These are phyloP conservation scores for Neodiprion lecontei DNA, from an alignment of 1,140 invertebrate species.

Conservation along the genomic window DNA sequence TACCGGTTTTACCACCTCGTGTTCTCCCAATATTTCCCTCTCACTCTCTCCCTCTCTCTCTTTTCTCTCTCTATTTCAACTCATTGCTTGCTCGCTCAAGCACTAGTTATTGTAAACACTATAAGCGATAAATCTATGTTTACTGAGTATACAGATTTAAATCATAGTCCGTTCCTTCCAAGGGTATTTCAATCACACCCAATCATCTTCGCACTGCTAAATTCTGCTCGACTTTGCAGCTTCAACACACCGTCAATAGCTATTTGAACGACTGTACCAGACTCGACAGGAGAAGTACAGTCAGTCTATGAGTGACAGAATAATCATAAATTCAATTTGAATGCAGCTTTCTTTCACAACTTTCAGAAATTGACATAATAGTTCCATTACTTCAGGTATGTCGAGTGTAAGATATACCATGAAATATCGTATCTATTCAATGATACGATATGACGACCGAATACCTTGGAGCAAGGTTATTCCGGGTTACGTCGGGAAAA, in stretches of 20 bases:
- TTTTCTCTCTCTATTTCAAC: neutral
- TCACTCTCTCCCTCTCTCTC: neutral
- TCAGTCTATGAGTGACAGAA: slow-evolving; percentile 21
- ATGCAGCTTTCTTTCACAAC: neutral
- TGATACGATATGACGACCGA: slow-evolving; percentile 7
- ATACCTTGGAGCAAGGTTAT: slow-evolving; percentile 27
- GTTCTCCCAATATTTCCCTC: slow-evolving; percentile 8
- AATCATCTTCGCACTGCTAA: neutral
- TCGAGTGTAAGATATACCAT: neutral
- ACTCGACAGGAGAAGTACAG: slow-evolving; percentile 34
- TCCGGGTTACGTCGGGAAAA: slow-evolving; percentile 25
- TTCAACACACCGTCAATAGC: slow-evolving; percentile 29
- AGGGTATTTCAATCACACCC: neutral
- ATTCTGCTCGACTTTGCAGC: neutral
- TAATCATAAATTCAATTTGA: neutral
- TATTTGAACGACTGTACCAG: slow-evolving; percentile 34
- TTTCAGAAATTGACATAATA: neutral
- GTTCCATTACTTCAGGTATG: neutral
- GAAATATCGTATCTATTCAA: neutral
- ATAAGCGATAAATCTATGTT: neutral
- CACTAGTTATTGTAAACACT: neutral
- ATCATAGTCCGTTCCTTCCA: neutral
- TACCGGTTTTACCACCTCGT: neutral
- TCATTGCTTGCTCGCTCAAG: neutral
- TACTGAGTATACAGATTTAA: neutral